Conservation (phyloP, 2,888 invertebrate species). For the Mesorhabditis belari region DNA sequence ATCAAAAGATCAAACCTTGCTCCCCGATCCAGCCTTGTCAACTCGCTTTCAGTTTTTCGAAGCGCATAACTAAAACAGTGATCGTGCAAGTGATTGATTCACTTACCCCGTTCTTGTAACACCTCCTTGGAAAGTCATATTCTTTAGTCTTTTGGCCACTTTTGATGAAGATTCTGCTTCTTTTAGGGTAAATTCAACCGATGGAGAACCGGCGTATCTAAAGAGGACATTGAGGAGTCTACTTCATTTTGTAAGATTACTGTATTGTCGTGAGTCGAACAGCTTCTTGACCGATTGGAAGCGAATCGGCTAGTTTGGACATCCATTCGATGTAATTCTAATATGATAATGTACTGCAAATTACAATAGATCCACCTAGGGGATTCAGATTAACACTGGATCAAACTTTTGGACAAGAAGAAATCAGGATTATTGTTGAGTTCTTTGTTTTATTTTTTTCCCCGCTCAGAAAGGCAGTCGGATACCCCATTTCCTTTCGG, state of each 20-base stretch:
- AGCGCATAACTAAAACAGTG: constrained; percentile 20
- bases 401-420: no score
- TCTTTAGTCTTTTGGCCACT: constrained; percentile 17
- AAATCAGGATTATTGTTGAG: no score
- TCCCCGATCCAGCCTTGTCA: constrained; percentile 29
- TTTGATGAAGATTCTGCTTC: constrained; percentile 29
- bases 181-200: constrained; percentile 45
- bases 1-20: constrained; percentile 11
- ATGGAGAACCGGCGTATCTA: constrained; percentile 39
- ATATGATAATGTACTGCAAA: no score
- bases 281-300: constrained; percentile 45
- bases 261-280: constrained; percentile 53
- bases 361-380: no score
- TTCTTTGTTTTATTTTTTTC: no score
- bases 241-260: constrained; percentile 6
- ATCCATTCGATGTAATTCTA: constrained; percentile 27
- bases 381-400: no score
- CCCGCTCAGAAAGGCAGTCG: no score
- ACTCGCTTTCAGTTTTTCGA: constrained; percentile 29
- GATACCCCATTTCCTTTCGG: no score
- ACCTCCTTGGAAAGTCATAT: constrained; percentile 15
- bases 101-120: constrained; percentile 28
- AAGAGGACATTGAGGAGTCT: neutral
- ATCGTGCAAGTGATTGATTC: constrained; percentile 14
- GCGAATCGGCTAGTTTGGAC: constrained; percentile 13